Conservation (phyloP, 2,113 vertebrate genomes). For the Nansenia antarctica region DNA sequence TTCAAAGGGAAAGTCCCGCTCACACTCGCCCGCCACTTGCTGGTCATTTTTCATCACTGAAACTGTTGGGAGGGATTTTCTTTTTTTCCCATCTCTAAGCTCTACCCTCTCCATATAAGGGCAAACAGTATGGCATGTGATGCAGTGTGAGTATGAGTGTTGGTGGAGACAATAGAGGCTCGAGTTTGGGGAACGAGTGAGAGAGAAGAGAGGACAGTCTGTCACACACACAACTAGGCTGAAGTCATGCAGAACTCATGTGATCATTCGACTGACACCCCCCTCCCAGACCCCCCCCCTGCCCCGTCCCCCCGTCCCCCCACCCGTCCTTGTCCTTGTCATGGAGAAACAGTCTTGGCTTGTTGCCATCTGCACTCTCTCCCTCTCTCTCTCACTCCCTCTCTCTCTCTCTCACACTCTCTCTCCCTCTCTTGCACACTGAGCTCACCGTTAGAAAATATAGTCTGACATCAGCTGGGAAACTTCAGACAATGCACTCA, state of each 20-base stretch:
- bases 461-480: conserved; percentile 53
- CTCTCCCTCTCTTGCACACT: conserved; percentile 16
- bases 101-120: conserved; percentile 11
- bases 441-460: conserved; percentile 31
- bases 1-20: conserved; percentile 21
- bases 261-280: no score
- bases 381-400: not conserved
- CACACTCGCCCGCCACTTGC: not conserved
- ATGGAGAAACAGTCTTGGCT: not conserved
- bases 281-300: conserved; percentile 3
- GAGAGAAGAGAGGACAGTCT: not conserved
- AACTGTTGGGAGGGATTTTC: not conserved
- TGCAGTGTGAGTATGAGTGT: not conserved
- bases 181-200: not conserved
- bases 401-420: not conserved
- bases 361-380: not conserved
- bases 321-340: no score
- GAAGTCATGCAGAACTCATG: conserved; percentile 17
- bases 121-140: not conserved
- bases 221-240: not conserved
- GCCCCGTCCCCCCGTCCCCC: conserved; percentile 4
- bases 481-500: not conserved
- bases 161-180: not conserved
- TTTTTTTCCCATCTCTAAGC: not conserved
- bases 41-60: not conserved